A percentile compares a stretch with the other conserved stretches of the same genome.
Conservation (phyloP, 2,888 invertebrate species). For the Drosophila melanosoma region DNA sequence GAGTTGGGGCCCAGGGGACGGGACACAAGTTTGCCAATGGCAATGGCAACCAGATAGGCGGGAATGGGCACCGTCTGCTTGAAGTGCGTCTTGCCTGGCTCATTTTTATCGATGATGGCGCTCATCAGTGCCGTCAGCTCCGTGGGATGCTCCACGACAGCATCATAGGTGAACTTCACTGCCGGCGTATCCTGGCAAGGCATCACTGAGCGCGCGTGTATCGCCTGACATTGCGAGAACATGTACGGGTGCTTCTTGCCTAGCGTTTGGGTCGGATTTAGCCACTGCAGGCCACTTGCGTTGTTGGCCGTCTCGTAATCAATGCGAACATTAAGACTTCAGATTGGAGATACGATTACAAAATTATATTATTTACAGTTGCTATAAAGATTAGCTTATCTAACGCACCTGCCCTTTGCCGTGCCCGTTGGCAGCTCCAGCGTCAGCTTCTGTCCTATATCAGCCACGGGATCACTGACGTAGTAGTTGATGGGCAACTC, state of each 20-base stretch:
- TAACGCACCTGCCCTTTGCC: slow-evolving; percentile 85
- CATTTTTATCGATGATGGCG: slow-evolving; percentile 87
- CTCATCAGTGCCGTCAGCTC: slow-evolving; percentile 95
- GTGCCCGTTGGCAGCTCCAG: slow-evolving; percentile 87
- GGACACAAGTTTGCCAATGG: slow-evolving; percentile 92
- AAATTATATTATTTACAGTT: slow-evolving; percentile 55
- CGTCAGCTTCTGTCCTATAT: slow-evolving; percentile 92
- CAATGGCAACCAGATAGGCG: slow-evolving; percentile 95
- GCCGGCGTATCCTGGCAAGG: slow-evolving; percentile 97
- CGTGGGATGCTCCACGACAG: slow-evolving; percentile 89
- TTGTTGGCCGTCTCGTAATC: slow-evolving; percentile 91
- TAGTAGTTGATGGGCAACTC: slow-evolving; percentile 86
- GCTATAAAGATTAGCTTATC: slow-evolving; percentile 56
- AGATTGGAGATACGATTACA: slow-evolving; percentile 44
- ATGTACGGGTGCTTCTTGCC: slow-evolving; percentile 94
- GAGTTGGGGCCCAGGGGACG: slow-evolving; percentile 91
- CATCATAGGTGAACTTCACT: slow-evolving; percentile 94
- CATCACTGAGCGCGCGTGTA: slow-evolving; percentile 94
- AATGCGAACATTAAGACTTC: slow-evolving; percentile 85
- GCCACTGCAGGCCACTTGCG: slow-evolving; percentile 96
- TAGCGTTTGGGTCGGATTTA: slow-evolving; percentile 93
- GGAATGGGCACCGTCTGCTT: slow-evolving; percentile 93
- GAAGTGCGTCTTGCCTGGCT: slow-evolving; percentile 87
- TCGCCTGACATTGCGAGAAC: slow-evolving; percentile 94
- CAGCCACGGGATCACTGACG: slow-evolving; percentile 87